phyloP scores from a whole-genome alignment of 2,113 vertebrate genomes.

The Odontophorus gujanensis region DNA sequence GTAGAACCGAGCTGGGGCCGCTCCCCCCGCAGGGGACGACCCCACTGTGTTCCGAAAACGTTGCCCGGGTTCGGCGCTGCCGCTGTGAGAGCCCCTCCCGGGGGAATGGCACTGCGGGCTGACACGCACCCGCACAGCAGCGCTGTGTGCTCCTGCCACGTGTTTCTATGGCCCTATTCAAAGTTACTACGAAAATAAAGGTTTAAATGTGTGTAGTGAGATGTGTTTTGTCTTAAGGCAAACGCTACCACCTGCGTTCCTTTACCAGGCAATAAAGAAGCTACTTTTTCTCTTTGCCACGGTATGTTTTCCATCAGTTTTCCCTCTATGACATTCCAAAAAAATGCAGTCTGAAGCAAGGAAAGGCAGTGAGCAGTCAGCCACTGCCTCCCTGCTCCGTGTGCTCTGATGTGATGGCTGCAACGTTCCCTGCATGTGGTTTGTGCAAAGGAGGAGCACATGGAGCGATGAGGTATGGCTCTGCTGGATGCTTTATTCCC shows the following conservation, averaged over 20 bases:
- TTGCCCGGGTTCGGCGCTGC: not conserved
- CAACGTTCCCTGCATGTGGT: not conserved
- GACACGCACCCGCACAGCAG: not conserved
- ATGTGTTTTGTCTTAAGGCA: not conserved
- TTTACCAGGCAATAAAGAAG: not conserved
- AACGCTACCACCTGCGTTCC: not conserved
- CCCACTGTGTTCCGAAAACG: not conserved
- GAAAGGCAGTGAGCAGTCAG: not conserved
- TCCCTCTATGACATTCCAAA: not conserved
- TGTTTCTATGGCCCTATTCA: not conserved
- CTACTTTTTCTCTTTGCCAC: not conserved
- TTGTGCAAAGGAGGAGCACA: not conserved
- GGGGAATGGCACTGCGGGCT: not conserved
- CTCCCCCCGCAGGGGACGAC: not conserved
- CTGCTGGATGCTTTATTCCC: not conserved
- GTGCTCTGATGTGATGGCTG: not conserved
- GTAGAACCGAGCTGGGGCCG: not conserved
- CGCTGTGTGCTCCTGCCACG: not conserved
- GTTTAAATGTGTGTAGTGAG: not conserved
- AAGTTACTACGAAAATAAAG: constrained; percentile 5
- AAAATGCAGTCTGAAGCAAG: not conserved
- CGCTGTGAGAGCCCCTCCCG: not conserved
- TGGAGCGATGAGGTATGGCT: not conserved
- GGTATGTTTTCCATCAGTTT: not conserved
- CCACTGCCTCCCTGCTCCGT: not conserved